Percentiles rank a stretch among this genome's conserved stretches.
phyloP scores from a whole-genome alignment of 2,888 invertebrate species.

The Agonopterix alstromeriana region DNA sequence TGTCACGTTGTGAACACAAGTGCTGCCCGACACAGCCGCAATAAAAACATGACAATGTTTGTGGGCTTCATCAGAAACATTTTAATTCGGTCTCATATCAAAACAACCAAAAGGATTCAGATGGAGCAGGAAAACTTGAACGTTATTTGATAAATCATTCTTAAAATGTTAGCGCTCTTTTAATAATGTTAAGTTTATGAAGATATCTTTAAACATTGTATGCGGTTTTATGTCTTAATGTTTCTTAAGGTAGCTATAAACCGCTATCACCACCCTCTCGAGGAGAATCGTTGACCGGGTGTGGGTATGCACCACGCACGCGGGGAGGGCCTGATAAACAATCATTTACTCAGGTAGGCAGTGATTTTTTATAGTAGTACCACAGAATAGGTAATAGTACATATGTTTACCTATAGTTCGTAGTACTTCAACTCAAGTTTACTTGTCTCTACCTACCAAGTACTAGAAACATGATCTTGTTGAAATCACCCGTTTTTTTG shows the following conservation, averaged over 20 bases:
- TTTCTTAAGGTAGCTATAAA: not conserved
- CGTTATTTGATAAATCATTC: not conserved
- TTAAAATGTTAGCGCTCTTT: too few species aligned
- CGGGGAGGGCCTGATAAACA: not conserved
- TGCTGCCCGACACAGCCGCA: constrained; percentile 34
- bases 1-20: constrained; percentile 55
- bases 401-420: too few species aligned
- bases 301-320: not conserved
- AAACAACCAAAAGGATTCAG: constrained; percentile 17
- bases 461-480: too few species aligned
- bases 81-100: constrained; percentile 20
- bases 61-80: constrained; percentile 35
- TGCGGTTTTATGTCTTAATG: not conserved
- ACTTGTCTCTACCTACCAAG: too few species aligned
- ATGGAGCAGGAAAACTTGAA: constrained; percentile 7
- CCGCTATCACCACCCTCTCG: not conserved
- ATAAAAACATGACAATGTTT: constrained; percentile 58
- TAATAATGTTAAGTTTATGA: too few species aligned
- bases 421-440: too few species aligned
- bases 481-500: too few species aligned
- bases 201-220: not conserved
- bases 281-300: not conserved
- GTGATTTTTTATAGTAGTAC: too few species aligned
- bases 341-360: too few species aligned
- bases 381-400: too few species aligned